Percentiles rank a stretch among this genome's conserved stretches.
Conservation (phyloP, 1,140 invertebrate species). For the Lepidurus packardi region DNA sequence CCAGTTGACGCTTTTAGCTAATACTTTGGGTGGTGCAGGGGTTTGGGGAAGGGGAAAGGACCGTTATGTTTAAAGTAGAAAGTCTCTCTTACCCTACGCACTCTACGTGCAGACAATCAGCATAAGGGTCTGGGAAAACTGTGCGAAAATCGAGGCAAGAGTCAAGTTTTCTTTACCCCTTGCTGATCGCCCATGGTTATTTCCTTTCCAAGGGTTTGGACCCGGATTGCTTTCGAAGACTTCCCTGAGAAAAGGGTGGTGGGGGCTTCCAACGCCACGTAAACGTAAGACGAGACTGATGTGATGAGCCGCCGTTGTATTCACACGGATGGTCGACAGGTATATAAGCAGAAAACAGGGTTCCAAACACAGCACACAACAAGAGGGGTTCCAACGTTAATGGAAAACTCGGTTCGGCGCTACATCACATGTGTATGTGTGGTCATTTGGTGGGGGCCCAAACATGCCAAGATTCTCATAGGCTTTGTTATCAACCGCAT, state of each 20-base stretch:
- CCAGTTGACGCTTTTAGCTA: neutral
- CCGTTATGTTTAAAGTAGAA: neutral
- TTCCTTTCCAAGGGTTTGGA: neutral
- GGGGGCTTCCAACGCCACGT: neutral
- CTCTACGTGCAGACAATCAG: neutral
- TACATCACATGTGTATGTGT: constrained; percentile 11
- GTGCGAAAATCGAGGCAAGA: neutral
- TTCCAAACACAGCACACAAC: neutral
- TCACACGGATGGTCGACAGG: neutral
- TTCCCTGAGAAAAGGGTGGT: neutral
- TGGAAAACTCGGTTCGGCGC: neutral
- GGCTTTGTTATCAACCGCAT: neutral
- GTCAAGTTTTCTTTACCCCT: neutral
- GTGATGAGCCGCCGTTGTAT: neutral
- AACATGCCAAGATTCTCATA: neutral
- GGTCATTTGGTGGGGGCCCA: neutral
- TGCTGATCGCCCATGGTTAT: neutral
- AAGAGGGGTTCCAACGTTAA: neutral
- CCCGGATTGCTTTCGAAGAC: neutral
- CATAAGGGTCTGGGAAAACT: neutral
- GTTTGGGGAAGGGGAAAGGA: neutral
- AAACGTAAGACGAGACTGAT: neutral
- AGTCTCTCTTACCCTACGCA: neutral
- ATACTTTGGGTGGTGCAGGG: neutral
- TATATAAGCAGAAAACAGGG: neutral